Evolutionary conservation across 2,888 invertebrate genomes (phyloP).

Genomic region (Dichetophora obliterata): DNA sequence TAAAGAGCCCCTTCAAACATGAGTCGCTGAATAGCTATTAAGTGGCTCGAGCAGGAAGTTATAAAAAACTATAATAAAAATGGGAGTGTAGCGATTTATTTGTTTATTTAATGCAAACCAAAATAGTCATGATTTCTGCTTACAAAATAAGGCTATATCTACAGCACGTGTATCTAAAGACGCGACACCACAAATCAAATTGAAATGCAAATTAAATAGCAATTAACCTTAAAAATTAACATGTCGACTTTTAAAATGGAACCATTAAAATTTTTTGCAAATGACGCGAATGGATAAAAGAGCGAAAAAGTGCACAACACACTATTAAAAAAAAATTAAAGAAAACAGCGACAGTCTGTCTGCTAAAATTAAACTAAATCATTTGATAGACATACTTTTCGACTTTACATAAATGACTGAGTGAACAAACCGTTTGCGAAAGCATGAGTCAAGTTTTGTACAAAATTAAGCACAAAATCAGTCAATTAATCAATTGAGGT

Average conservation of each 20-base stretch:
- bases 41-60: not conserved
- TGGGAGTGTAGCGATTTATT: not conserved
- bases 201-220: slow-evolving; percentile 41
- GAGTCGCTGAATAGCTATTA: not conserved
- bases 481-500: slow-evolving; percentile 45
- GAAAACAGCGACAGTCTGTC: not conserved
- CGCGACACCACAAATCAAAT: not conserved
- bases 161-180: not conserved
- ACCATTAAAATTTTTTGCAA: no score
- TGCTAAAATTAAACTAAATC: slow-evolving; percentile 22
- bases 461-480: slow-evolving; percentile 37
- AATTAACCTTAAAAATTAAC: slow-evolving; percentile 39
- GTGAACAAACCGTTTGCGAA: not conserved
- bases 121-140: not conserved
- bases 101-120: not conserved
- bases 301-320: not conserved
- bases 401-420: not conserved
- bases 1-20: not conserved
- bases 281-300: not conserved
- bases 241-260: slow-evolving; percentile 38
- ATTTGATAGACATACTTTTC: not conserved
- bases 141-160: not conserved
- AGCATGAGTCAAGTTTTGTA: slow-evolving; percentile 23
- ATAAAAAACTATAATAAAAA: not conserved
- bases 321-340: not conserved